These are phyloP conservation scores for Microplitis mediator DNA, from an alignment of 1,140 invertebrate genomes.

Conservation along the genomic window DNA sequence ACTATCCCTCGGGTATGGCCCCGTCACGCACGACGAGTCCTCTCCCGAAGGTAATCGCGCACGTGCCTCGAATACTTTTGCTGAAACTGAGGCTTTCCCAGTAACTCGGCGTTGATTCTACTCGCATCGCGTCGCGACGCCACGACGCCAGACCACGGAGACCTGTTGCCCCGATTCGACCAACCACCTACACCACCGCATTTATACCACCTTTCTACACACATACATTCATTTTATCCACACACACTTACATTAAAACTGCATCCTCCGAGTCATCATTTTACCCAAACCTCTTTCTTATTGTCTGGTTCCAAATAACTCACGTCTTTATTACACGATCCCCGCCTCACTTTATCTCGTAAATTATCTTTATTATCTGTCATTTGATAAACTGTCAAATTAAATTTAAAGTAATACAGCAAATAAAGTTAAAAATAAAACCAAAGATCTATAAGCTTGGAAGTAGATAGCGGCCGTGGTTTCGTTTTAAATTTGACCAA, in stretches of 20 bases:
- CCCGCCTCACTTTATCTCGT: no score
- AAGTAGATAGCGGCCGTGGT: no score
- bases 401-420: no score
- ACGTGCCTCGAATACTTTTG: conserved; percentile 34
- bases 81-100: conserved; percentile 14
- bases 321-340: no score
- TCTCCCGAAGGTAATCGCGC: conserved; percentile 36
- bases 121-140: conserved; percentile 30
- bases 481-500: background rate
- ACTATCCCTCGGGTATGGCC: conserved; percentile 20
- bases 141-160: conserved; percentile 31
- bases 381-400: background rate
- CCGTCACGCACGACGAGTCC: conserved; percentile 35
- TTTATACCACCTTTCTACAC: background rate
- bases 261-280: no score
- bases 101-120: conserved; percentile 22
- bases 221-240: background rate
- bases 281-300: no score
- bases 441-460: no score
- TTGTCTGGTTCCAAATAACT: no score
- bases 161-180: conserved; percentile 43
- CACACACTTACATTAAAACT: no score
- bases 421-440: no score
- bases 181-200: background rate
- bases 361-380: no score